These are phyloP conservation scores for Osmerus mordax DNA, from an alignment of 2,113 vertebrate species.

Conservation along the genomic window DNA sequence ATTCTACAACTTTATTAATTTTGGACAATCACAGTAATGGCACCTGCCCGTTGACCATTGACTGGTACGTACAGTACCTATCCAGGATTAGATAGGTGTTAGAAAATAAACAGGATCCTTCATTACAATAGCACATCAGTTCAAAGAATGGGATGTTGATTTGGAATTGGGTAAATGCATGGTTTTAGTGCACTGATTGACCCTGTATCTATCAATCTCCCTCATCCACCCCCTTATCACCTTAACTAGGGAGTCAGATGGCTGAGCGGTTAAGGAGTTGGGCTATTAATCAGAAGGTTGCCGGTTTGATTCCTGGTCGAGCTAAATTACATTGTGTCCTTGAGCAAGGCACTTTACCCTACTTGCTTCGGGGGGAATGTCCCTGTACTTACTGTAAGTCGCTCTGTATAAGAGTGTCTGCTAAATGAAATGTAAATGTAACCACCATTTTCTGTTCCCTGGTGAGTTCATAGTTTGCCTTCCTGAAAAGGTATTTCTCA, in stretches of 20 bases:
- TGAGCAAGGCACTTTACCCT: too few relatives aligned
- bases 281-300: too few relatives aligned
- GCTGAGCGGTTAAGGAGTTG: too few relatives aligned
- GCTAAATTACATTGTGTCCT: too few relatives aligned
- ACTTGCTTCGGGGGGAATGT: too few relatives aligned
- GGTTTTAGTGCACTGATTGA: neutral
- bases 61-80: neutral
- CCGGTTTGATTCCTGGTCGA: too few relatives aligned
- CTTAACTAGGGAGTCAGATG: too few relatives aligned
- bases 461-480: neutral
- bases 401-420: too few relatives aligned
- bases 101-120: neutral
- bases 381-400: too few relatives aligned
- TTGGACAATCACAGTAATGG: neutral
- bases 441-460: neutral
- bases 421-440: too few relatives aligned
- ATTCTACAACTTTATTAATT: neutral
- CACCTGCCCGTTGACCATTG: neutral
- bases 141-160: neutral
- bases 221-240: too few relatives aligned
- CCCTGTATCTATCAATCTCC: too few relatives aligned
- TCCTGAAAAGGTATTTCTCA: neutral
- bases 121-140: neutral
- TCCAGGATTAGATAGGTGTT: neutral
- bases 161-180: neutral